Evolutionary conservation across 2,113 vertebrate species (phyloP).

Genomic region (Ornithorhynchus anatinus): DNA sequence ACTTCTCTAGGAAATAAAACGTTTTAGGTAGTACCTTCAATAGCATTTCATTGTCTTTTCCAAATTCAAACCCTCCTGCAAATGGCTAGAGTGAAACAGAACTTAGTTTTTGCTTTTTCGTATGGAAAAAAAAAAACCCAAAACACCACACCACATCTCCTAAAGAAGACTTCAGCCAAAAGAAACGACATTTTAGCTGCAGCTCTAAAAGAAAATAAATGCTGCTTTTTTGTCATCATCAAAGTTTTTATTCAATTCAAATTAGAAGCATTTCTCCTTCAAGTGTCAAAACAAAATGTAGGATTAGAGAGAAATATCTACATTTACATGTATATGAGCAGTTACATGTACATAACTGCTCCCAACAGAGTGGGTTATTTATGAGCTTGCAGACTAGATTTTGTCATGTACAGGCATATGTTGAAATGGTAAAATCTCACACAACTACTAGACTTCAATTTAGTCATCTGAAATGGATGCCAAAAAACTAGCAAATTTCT

Average conservation of each 20-base stretch:
- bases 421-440: constrained; percentile 8
- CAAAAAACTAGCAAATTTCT: constrained; percentile 28
- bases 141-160: no score
- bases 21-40: no score
- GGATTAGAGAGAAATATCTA: constrained; percentile 29
- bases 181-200: constrained; percentile 36
- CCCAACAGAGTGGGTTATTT: constrained; percentile 25
- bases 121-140: constrained; percentile 12
- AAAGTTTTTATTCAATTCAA: constrained; percentile 37
- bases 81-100: not conserved
- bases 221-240: constrained; percentile 8
- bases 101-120: not conserved
- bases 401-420: constrained; percentile 12
- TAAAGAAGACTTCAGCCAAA: constrained; percentile 35
- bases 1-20: no score
- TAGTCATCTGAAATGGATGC: constrained; percentile 21
- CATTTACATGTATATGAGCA: no score
- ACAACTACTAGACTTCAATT: not conserved
- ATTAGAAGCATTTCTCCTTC: constrained; percentile 38
- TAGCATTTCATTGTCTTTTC: not conserved
- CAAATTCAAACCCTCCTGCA: not conserved
- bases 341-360: constrained; percentile 6
- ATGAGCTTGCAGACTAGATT: constrained; percentile 31
- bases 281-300: constrained; percentile 48
- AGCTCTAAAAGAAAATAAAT: constrained; percentile 13